Percentiles rank a stretch among this genome's conserved stretches.
These are phyloP conservation scores for Eumerus sabulonum DNA, from an alignment of 2,888 invertebrate species.

Conservation along the genomic window DNA sequence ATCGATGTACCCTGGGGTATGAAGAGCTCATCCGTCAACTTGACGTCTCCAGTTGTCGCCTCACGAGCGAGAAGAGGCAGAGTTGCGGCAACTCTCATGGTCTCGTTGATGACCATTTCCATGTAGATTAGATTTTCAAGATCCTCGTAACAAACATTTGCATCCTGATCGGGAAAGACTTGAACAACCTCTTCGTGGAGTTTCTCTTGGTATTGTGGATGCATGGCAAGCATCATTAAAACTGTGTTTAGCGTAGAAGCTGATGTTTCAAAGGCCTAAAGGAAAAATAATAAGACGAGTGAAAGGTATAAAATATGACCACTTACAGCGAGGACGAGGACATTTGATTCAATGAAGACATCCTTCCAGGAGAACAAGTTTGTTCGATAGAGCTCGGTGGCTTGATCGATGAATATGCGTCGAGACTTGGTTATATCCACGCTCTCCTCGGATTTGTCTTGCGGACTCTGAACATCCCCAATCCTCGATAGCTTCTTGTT, in stretches of 20 bases:
- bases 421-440: constrained; percentile 52
- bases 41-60: constrained; percentile 50
- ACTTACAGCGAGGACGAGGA: constrained; percentile 71
- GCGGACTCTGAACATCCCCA: not conserved
- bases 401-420: constrained; percentile 70
- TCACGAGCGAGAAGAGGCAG: constrained; percentile 70
- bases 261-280: constrained; percentile 71
- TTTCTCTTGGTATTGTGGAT: constrained; percentile 71
- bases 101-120: constrained; percentile 71
- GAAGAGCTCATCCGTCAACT: constrained; percentile 42
- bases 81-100: constrained; percentile 71
- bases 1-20: constrained; percentile 70
- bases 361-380: constrained; percentile 69
- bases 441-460: constrained; percentile 14
- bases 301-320: not conserved
- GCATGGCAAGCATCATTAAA: constrained; percentile 71
- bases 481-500: constrained; percentile 49
- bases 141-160: constrained; percentile 54
- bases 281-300: not conserved
- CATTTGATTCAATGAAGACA: constrained; percentile 70
- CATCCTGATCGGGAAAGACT: constrained; percentile 51
- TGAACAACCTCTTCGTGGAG: constrained; percentile 69
- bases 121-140: constrained; percentile 69
- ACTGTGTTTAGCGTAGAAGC: constrained; percentile 69
- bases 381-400: constrained; percentile 67